A percentile compares a stretch with the other conserved stretches of the same genome.
Evolutionary conservation across 1,140 invertebrate species (phyloP).

Genomic region (Cotesia typhae): DNA sequence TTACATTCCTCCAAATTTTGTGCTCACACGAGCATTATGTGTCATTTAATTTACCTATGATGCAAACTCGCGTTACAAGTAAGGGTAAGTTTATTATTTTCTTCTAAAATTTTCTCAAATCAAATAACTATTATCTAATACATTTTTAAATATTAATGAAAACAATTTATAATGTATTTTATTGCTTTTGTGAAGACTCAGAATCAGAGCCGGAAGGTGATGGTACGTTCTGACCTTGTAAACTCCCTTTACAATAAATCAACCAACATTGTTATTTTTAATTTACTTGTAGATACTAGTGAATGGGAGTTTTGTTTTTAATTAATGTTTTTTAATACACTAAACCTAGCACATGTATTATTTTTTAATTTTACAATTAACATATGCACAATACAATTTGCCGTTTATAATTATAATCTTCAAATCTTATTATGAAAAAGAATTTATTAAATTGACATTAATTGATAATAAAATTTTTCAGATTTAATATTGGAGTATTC

Average conservation of each 20-base stretch:
- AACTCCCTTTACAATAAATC: constrained; percentile 39
- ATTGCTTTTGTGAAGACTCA: constrained; percentile 53
- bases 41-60: constrained; percentile 84
- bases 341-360: background rate
- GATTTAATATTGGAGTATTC: constrained; percentile 70
- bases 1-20: constrained; percentile 89
- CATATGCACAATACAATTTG: background rate
- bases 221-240: constrained; percentile 57
- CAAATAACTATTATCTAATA: constrained; percentile 31
- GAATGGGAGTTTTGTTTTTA: constrained; percentile 38
- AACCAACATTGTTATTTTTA: constrained; percentile 43
- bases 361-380: constrained; percentile 6
- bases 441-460: background rate
- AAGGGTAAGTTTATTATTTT: constrained; percentile 49
- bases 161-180: constrained; percentile 55
- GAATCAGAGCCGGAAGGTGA: constrained; percentile 56
- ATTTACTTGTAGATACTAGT: constrained; percentile 32
- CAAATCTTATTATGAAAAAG: constrained; percentile 11
- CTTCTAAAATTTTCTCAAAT: too few relatives aligned
- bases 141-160: constrained; percentile 32
- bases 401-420: constrained; percentile 20
- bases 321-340: background rate
- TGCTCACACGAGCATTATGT: constrained; percentile 94
- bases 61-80: constrained; percentile 66
- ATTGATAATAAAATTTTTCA: constrained; percentile 48